Evolutionary conservation across 2,113 vertebrate genomes (phyloP).

Genomic region (Vanacampus margaritifer): DNA sequence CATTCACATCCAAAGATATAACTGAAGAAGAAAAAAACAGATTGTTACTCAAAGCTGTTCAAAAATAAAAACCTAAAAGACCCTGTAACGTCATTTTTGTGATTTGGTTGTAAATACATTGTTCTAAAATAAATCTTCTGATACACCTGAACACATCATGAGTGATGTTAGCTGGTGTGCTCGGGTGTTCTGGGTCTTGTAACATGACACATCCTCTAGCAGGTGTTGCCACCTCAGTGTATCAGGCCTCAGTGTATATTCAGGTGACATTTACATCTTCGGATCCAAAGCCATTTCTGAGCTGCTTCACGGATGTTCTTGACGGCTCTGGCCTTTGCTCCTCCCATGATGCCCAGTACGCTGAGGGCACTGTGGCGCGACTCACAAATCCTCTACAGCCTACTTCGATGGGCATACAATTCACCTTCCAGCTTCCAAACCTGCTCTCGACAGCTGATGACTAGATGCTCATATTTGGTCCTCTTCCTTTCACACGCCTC

Average conservation of each 20-base stretch:
- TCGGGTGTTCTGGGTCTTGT: background rate
- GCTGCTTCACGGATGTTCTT: background rate
- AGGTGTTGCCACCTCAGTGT: background rate
- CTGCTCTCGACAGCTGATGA: too few relatives aligned
- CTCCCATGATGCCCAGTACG: background rate
- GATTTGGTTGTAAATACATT: too few relatives aligned
- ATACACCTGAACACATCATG: background rate
- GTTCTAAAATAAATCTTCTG: background rate
- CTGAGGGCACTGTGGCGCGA: background rate
- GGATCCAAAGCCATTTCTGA: conserved; percentile 3
- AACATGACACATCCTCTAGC: background rate
- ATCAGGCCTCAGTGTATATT: background rate
- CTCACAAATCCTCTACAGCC: background rate
- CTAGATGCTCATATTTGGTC: too few relatives aligned
- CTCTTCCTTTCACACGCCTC: too few relatives aligned
- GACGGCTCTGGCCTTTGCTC: background rate
- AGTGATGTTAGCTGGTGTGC: background rate
- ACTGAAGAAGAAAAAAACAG: background rate
- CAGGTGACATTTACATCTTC: background rate
- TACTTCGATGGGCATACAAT: too few relatives aligned
- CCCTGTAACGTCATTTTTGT: too few relatives aligned
- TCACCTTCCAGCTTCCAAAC: too few relatives aligned
- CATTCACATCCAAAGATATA: background rate
- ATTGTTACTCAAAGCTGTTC: background rate
- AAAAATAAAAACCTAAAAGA: background rate